Evolutionary conservation across 2,888 invertebrate species (phyloP), one percentile per base, ranked within the genome.

Genomic region (Polia nebulosa): DNA sequence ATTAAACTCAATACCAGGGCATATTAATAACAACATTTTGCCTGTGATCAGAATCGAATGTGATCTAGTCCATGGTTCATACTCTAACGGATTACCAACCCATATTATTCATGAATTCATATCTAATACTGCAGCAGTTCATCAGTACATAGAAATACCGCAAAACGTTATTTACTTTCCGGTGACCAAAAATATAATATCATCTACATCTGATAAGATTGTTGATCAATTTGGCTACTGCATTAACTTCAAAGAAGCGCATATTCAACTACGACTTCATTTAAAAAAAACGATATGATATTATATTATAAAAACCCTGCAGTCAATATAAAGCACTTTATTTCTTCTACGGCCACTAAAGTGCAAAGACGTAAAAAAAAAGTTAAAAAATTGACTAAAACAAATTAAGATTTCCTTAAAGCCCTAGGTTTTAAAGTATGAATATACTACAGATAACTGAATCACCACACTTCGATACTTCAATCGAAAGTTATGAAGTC

Each of bases 331-430:
- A 34, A 34, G 3, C 34, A 11, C 2, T 3, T 3, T 34, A 34
- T 34, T 34, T 3, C 34, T 1, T 34, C 34, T 3, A 11, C 29
- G 6, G 29, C 5, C 1, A 4, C 11, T n/a, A 20, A 51, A 3
- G 51, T 51, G 29, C 29, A 51, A 6, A 29, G 29, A 51, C 51
- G 51, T 29, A 47, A 25, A 15, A 47, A 47, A 47, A 47, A 47
- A 22, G 25, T 47, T 5, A 47, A 15, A 15, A 47, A 51, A 29
- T 51, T 51, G n/a, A 51, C 11, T 4, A n/a, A 51, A 29, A 9
- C 11, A 29, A 51, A 51, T 29, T 29, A 51, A 27, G 51, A 27
- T 29, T 51, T n/a, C n/a, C 27, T 51, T 29, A 51, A 29, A 51
- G 51, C 29, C 11, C n/a, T 29, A 11, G n/a, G 29, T 2, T 51